Conservation (phyloP, 2,888 invertebrate genomes). For the Cordilura impudica region DNA sequence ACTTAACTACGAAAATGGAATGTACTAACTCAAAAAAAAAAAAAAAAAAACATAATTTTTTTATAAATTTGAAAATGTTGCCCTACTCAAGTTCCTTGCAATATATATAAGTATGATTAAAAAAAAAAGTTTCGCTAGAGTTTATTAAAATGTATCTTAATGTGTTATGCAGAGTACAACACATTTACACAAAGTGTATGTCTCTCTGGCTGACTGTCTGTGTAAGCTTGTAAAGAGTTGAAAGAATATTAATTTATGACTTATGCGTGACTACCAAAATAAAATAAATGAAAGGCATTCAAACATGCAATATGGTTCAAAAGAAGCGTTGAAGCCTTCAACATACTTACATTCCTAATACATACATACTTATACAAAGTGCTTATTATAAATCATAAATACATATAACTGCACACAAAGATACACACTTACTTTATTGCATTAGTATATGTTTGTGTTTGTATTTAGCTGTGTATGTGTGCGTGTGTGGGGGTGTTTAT, state of each 20-base stretch:
- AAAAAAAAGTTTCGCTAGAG: not conserved
- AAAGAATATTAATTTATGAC: slow-evolving; percentile 52
- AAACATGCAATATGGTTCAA: slow-evolving; percentile 27
- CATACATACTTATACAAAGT: slow-evolving; percentile 7
- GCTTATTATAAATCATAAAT: slow-evolving; percentile 38
- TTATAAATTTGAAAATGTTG: slow-evolving; percentile 10
- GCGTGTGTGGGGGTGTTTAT: slow-evolving; percentile 4
- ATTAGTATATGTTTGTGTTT: slow-evolving; percentile 7
- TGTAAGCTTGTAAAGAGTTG: slow-evolving; percentile 24
- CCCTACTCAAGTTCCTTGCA: slow-evolving; percentile 7
- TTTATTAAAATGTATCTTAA: slow-evolving; percentile 36
- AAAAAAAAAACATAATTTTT: too few relatives aligned
- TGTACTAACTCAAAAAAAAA: too few relatives aligned
- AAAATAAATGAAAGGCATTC: slow-evolving; percentile 39
- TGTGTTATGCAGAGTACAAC: not conserved
- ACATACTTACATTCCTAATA: not conserved
- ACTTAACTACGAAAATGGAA: too few relatives aligned
- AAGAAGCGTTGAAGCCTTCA: slow-evolving; percentile 10
- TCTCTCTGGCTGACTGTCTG: not conserved
- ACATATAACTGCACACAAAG: not conserved
- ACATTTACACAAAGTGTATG: not conserved
- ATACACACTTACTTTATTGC: not conserved
- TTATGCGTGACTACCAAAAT: slow-evolving; percentile 51
- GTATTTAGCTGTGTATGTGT: not conserved
- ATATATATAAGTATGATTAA: slow-evolving; percentile 9